Evolutionary conservation across 2,797 vertebrate species (phyloP).

Genomic region (Loris lydekkerianus): DNA sequence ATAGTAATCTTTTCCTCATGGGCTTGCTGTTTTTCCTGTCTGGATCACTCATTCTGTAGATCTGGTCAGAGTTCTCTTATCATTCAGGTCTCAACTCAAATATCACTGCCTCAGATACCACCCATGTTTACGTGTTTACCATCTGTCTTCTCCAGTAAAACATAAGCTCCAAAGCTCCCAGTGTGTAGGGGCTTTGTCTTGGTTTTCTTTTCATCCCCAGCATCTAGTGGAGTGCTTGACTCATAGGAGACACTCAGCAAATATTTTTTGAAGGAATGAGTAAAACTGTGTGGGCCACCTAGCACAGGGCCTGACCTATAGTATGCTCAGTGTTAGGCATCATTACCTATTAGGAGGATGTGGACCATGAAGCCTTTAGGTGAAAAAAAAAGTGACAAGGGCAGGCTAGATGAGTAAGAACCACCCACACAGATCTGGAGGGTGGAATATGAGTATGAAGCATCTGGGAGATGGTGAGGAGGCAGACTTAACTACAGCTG

Average conservation of each 20-base stretch:
- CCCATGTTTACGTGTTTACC: constrained; percentile 44
- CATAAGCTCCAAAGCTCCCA: background rate
- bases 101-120: constrained; percentile 21
- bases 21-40: constrained; percentile 34
- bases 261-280: constrained; percentile 38
- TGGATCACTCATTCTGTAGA: constrained; percentile 11
- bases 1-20: constrained; percentile 19
- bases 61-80: constrained; percentile 19
- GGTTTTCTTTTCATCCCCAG: background rate
- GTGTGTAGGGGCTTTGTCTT: constrained; percentile 11
- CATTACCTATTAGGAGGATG: background rate
- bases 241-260: background rate
- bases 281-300: background rate
- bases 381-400: constrained; percentile 7
- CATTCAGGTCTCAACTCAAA: constrained; percentile 50
- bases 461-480: background rate
- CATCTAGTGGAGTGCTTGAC: constrained; percentile 33
- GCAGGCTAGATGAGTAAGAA: background rate
- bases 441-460: background rate
- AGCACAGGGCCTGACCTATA: background rate
- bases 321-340: background rate
- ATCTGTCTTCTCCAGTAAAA: constrained; percentile 9
- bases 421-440: background rate
- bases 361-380: background rate
- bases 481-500: background rate